Conservation (phyloP, 2,888 invertebrate species). For the Eudemis profundana region DNA sequence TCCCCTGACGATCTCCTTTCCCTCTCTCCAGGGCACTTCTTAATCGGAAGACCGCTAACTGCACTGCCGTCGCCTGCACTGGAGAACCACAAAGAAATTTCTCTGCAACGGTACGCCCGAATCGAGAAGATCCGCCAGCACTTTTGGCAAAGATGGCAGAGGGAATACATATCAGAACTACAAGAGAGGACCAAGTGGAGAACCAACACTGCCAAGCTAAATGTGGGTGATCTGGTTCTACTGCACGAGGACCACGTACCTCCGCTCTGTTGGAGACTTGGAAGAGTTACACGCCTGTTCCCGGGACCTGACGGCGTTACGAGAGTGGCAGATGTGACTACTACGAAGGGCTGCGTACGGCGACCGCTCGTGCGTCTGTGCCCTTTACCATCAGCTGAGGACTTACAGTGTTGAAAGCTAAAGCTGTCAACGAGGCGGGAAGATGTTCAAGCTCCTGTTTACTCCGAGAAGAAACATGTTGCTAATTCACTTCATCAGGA, state of each 20-base stretch:
- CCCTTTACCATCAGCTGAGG: conserved; percentile 4
- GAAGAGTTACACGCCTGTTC: conserved; percentile 35
- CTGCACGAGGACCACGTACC: conserved; percentile 44
- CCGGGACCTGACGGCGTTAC: conserved; percentile 28
- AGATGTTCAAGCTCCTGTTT: no score
- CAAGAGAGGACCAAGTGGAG: conserved; percentile 54
- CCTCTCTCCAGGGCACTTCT: conserved; percentile 43
- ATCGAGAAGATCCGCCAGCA: conserved; percentile 46
- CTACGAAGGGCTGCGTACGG: no score
- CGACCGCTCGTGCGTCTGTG: conserved; percentile 14
- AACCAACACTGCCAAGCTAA: conserved; percentile 25
- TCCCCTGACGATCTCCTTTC: conserved; percentile 32
- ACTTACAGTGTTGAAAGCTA: conserved; percentile 4
- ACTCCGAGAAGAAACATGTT: no score
- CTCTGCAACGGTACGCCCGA: no score
- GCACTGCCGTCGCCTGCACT: conserved; percentile 28
- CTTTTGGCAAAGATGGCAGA: conserved; percentile 49
- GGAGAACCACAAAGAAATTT: conserved; percentile 7
- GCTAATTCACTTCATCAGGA: no score
- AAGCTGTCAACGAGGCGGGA: conserved; percentile 23
- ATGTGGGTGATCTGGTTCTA: no score
- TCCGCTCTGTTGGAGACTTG: conserved; percentile 32
- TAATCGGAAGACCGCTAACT: conserved; percentile 38
- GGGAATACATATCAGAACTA: conserved; percentile 48
- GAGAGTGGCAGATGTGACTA: conserved; percentile 11